A percentile compares a stretch with the other conserved stretches of the same genome.
Evolutionary conservation across 2,888 invertebrate species (phyloP).

Genomic region (Crepidodera aurea): DNA sequence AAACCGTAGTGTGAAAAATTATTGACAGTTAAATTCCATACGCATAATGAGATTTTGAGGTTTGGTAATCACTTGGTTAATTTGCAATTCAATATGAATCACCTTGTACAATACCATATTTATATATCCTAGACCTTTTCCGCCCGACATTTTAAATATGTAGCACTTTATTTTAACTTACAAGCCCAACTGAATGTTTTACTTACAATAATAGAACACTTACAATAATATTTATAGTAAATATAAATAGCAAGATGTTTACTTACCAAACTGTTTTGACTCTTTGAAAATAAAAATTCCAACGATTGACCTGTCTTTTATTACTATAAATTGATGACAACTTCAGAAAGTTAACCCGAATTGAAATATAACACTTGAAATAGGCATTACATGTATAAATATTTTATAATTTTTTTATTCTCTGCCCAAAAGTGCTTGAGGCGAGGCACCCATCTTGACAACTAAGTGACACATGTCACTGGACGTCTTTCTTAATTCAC

Average conservation of each 20-base stretch:
- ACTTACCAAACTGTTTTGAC: constrained; percentile 17
- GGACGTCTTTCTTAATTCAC: too few species aligned
- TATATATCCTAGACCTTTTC: not conserved
- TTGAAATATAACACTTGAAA: not conserved
- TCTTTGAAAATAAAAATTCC: not conserved
- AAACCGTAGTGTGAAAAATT: not conserved
- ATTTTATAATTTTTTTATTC: constrained; percentile 13
- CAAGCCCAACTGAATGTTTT: not conserved
- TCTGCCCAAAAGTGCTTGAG: constrained; percentile 9
- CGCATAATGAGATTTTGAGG: not conserved
- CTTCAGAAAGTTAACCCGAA: not conserved
- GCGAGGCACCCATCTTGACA: constrained; percentile 23
- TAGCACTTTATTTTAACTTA: not conserved
- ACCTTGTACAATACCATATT: constrained; percentile 9
- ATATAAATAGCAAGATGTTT: constrained; percentile 28
- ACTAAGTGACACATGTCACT: not conserved
- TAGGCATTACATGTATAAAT: not conserved
- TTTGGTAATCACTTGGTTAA: not conserved
- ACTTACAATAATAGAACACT: not conserved
- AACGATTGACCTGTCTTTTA: not conserved
- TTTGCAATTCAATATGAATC: constrained; percentile 15
- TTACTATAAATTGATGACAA: not conserved
- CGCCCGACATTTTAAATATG: not conserved
- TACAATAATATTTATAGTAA: constrained; percentile 24
- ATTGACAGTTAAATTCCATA: constrained; percentile 3